Base-by-base conservation (phyloP, 2,797 vertebrate species). In the Sebastiscus tertius region DNA sequence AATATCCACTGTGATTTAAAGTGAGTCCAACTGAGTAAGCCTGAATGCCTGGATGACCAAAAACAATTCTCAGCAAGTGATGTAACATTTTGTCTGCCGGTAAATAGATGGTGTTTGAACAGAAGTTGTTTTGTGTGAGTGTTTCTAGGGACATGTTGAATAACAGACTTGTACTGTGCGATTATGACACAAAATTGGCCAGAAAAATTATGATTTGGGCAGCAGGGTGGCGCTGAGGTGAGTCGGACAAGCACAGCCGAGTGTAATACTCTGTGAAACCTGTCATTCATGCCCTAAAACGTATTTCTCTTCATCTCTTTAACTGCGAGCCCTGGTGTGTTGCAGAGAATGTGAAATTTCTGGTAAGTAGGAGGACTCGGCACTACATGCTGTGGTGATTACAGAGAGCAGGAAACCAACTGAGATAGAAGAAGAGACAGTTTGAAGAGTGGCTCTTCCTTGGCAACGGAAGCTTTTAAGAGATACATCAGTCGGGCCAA, bases 381-480 rank as follows among this genome's bases (percentile, higher is more conserved):
- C 61, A 14, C 42, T 68, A 20, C 83, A 70, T 65, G 68, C 72
- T 74, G 67, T 58, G 60, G 36, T 60, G 81, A 81, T 87, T 74
- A 79, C 59, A 70, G 78, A 80, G 67, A 82, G 81, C 64, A 86
- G 83, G 72, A 87, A 86, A 79, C 75, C 78, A 85, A 87, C 13
- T 12, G 71, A 80, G 56, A 82, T 29, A 73, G 67, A 84, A 69
- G 68, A 87, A 39, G 78, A 78, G 77, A 74, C 68, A 77, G 79
- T 80, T 79, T 82, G 20, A 74, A 70, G 82, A 89, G 79, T 72
- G 61, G 27, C 76, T 90, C 80, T 86, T 89, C 65, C 85, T 88
- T 88, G 81, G 87, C 82, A 92, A 90, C 85, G 64, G 76, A 93
- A 89, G 87, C 89, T 89, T 89, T 94, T 93, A 88, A 89, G 89